Conservation (phyloP, 1,140 invertebrate species). For the Cardiocondyla obscurior region DNA sequence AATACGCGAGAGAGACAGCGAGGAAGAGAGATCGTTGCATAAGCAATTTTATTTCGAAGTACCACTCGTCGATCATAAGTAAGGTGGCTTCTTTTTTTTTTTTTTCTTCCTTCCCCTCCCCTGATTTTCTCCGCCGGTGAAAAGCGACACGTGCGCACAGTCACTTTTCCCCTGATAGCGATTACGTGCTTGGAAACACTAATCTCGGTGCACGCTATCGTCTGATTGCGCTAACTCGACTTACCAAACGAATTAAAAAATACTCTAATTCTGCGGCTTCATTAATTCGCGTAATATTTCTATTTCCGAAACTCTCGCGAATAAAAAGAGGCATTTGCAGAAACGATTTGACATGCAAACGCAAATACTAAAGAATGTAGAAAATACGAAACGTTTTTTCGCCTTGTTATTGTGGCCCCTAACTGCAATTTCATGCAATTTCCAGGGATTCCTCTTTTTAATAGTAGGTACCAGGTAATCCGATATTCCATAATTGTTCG, state of each 20-base stretch:
- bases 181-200: conserved; percentile 20
- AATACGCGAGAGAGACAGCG: conserved; percentile 8
- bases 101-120: too few relatives aligned
- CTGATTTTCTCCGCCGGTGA: conserved; percentile 44
- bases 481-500: conserved; percentile 10
- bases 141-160: not conserved
- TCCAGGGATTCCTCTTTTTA: not conserved
- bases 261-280: not conserved
- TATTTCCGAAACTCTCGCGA: not conserved
- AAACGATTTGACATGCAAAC: not conserved
- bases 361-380: not conserved
- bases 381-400: not conserved
- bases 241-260: not conserved
- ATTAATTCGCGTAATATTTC: not conserved
- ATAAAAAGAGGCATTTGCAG: not conserved
- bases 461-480: not conserved
- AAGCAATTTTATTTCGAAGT: conserved; percentile 54
- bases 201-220: not conserved
- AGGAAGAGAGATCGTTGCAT: conserved; percentile 42
- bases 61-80: conserved; percentile 42
- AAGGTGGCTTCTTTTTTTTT: conserved; percentile 49
- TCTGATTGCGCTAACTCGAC: not conserved
- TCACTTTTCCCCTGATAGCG: conserved; percentile 18
- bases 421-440: not conserved
- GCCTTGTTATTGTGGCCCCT: not conserved